phyloP scores from a whole-genome alignment of 2,797 vertebrate genomes.

The Amniataba percoides region DNA sequence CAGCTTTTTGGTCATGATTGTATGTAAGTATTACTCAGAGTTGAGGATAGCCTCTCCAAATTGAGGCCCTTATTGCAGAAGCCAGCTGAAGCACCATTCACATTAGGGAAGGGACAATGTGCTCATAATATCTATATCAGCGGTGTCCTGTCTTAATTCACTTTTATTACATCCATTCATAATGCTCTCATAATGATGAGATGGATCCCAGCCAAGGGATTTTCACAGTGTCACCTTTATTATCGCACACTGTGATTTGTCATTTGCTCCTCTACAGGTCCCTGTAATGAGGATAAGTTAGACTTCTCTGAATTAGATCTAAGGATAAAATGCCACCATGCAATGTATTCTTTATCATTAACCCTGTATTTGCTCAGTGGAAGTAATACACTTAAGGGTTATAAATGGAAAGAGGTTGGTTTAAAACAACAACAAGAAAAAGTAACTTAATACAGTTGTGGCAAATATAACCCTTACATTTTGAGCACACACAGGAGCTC shows the following conservation, averaged over 20 bases:
- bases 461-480: slow-evolving; percentile 30
- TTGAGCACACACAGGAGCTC: background rate
- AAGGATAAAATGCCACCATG: slow-evolving; percentile 66
- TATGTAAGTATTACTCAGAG: slow-evolving; percentile 76
- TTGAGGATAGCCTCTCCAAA: slow-evolving; percentile 73
- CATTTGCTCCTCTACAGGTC: slow-evolving; percentile 78
- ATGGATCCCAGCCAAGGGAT: slow-evolving; percentile 81
- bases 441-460: slow-evolving; percentile 30
- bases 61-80: slow-evolving; percentile 68
- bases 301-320: slow-evolving; percentile 74
- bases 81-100: slow-evolving; percentile 69
- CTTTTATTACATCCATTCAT: slow-evolving; percentile 84
- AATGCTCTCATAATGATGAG: slow-evolving; percentile 85
- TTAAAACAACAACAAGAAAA: slow-evolving; percentile 49
- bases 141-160: slow-evolving; percentile 82
- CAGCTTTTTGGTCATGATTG: slow-evolving; percentile 75
- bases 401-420: slow-evolving; percentile 54
- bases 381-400: slow-evolving; percentile 46
- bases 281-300: slow-evolving; percentile 77
- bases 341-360: slow-evolving; percentile 67
- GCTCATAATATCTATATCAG: slow-evolving; percentile 83
- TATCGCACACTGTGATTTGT: slow-evolving; percentile 80
- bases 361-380: slow-evolving; percentile 53
- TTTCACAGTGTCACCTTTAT: slow-evolving; percentile 84
- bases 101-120: slow-evolving; percentile 79